A percentile compares a stretch with the other conserved stretches of the same genome.
phyloP scores from a whole-genome alignment of 1,140 invertebrate species.

The Panagrolaimus sp. region DNA sequence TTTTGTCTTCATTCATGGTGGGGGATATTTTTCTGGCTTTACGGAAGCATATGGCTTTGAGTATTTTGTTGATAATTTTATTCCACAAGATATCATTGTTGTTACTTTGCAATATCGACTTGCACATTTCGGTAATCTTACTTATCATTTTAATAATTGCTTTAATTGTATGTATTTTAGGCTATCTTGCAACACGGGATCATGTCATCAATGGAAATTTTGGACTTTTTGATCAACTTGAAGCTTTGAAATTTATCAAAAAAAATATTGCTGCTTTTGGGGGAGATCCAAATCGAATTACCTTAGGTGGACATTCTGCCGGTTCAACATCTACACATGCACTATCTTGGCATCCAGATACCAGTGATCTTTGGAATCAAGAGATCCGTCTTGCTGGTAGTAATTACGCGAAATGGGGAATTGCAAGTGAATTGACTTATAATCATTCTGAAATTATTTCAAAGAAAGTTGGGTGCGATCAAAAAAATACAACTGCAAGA shows the following conservation, averaged over 20 bases:
- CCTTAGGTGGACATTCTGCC: slow-evolving; percentile 64
- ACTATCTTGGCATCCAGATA: slow-evolving; percentile 62
- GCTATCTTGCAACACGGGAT: slow-evolving; percentile 56
- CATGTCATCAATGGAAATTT: slow-evolving; percentile 60
- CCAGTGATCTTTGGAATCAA: no score
- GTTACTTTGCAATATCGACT: slow-evolving; percentile 70
- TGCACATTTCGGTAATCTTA: slow-evolving; percentile 53
- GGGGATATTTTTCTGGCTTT: slow-evolving; percentile 73
- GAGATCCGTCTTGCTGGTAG: no score
- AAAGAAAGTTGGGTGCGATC: no score
- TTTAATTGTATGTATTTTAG: not conserved
- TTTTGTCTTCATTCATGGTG: slow-evolving; percentile 90
- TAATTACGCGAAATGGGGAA: no score
- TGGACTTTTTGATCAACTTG: slow-evolving; percentile 72
- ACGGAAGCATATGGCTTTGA: no score
- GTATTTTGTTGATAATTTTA: slow-evolving; percentile 12
- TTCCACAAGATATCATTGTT: slow-evolving; percentile 66
- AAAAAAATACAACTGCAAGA: no score
- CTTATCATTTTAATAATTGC: no score
- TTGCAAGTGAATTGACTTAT: no score
- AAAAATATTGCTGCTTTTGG: slow-evolving; percentile 57
- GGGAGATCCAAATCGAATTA: slow-evolving; percentile 62
- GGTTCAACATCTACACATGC: slow-evolving; percentile 74
- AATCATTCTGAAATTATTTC: no score
- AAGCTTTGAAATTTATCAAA: slow-evolving; percentile 67